phyloP scores from a whole-genome alignment of 2,888 invertebrate species.

The Anthrax anthrax region DNA sequence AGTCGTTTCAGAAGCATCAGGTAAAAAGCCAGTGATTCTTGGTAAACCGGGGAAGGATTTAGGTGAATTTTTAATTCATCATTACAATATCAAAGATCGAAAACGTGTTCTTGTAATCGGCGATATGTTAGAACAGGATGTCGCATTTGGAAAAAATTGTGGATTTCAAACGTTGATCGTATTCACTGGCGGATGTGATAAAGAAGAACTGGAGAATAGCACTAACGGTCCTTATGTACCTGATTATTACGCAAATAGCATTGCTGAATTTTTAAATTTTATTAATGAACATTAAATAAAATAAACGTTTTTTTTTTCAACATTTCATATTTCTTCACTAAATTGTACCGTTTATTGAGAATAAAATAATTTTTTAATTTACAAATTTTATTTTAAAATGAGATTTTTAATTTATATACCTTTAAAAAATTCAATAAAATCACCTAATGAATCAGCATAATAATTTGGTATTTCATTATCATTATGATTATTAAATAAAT shows the following conservation, averaged over 20 bases:
- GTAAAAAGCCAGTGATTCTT: conserved; percentile 24
- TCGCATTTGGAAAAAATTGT: conserved; percentile 52
- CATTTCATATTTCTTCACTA: too few species aligned
- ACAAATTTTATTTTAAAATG: too few species aligned
- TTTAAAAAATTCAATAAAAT: conserved; percentile 20
- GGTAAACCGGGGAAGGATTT: conserved; percentile 36
- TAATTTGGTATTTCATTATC: conserved; percentile 18
- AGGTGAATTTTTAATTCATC: conserved; percentile 20
- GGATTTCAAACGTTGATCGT: conserved; percentile 65
- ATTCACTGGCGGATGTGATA: conserved; percentile 36
- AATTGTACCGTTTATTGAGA: too few species aligned
- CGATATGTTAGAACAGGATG: conserved; percentile 71
- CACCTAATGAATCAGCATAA: conserved; percentile 24
- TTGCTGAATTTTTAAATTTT: conserved; percentile 23
- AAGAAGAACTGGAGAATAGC: conserved; percentile 16
- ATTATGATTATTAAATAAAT: background rate
- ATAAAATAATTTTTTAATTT: too few species aligned
- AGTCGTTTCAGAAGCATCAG: conserved; percentile 27
- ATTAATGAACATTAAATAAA: background rate
- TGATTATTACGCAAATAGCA: conserved; percentile 27
- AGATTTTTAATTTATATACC: background rate
- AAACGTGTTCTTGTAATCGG: conserved; percentile 66
- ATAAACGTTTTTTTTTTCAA: too few species aligned
- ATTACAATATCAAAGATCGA: conserved; percentile 39
- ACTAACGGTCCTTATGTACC: conserved; percentile 17